Evolutionary conservation across 2,113 vertebrate species (phyloP).

Genomic region (Thamnaconus septentrionalis): DNA sequence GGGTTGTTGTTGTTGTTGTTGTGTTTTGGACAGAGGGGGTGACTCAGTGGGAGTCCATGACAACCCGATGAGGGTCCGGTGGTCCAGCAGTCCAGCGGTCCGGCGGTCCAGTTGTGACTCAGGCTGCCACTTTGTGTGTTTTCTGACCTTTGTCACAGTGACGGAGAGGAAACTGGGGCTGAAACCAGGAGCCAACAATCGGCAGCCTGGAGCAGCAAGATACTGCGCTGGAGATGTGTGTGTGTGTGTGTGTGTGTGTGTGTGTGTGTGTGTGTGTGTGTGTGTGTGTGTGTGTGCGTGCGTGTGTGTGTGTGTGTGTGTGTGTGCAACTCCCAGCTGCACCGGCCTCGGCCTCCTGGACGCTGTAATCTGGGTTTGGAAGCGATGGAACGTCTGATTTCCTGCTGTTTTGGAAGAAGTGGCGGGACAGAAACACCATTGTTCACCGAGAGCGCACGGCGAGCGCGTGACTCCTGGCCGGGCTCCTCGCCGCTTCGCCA

Average conservation of each 20-base stretch:
- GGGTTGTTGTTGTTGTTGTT: no score
- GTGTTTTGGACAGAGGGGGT: no score
- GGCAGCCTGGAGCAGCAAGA: constrained; percentile 16
- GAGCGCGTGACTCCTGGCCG: constrained; percentile 10
- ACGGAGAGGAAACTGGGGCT: constrained; percentile 32
- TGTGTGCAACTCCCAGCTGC: neutral
- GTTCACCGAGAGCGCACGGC: neutral
- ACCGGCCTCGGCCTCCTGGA: no score
- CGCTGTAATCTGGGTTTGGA: constrained; percentile 1
- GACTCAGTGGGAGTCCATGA: no score
- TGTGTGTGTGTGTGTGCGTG: no score
- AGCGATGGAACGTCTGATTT: neutral
- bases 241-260: no score
- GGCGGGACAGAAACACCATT: neutral
- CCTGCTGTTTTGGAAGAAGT: neutral
- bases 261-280: neutral
- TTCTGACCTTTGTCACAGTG: constrained; percentile 51
- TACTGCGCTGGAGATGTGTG: constrained; percentile 5
- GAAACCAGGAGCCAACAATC: constrained; percentile 36
- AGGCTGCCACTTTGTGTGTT: constrained; percentile 55
- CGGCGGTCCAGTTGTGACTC: constrained; percentile 24
- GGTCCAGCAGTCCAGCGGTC: no score
- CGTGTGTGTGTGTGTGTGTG: neutral
- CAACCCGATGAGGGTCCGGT: no score
- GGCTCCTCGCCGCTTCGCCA: constrained; percentile 7